Base-by-base conservation (phyloP, 2,113 vertebrate genomes). In the Nestor notabilis region DNA sequence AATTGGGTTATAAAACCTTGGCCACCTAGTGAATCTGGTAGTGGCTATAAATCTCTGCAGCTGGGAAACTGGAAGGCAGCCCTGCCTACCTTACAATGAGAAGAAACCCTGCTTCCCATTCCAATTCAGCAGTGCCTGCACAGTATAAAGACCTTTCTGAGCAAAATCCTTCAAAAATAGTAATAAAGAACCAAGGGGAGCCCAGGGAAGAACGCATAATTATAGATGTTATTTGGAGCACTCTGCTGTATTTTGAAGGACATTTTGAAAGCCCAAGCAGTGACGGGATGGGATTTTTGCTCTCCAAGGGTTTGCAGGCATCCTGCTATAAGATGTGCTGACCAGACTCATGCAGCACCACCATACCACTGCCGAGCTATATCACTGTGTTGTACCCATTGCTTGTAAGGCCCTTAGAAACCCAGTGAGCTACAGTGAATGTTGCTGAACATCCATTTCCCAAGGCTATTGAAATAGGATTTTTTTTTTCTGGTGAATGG, bases 11-110 rank as follows among this genome's bases (percentile, higher is more conserved):
- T 65, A 97, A 95, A 97, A 92, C 95, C 77, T 93, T 95, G 95
- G 94, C 94, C 93, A 96, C 93, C 94, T 95, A 96, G 92, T 95
- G 94, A 95, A 97, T 83, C 89, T 97, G 78, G 92, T 97, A 87
- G 83, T 10, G 55, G 89, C 81, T 92, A 96, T 97, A 97, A 97
- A 96, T 97, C 96, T 97, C 74, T 94, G 91, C 97, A 97, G 83
- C 95, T 95, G 96, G 95, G 94, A 97, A 97, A 91, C 95, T 95
- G 92, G 96, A 95, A 96, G 77, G 94, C 92, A 96, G 94, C 92
- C 96, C 93, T 97, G 77, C 77, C 93, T 95, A 96, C 91, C 95
- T 97, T 95, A 95, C 95, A 97, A 96, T 94, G 95, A 89, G 94
- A 84, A 95, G 94, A 84, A 97, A 95, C 74, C 75, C 90, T 77